Percentiles rank a stretch among this genome's conserved stretches.
phyloP scores from a whole-genome alignment of 1,140 invertebrate genomes.

The Drosophila carrolli region DNA sequence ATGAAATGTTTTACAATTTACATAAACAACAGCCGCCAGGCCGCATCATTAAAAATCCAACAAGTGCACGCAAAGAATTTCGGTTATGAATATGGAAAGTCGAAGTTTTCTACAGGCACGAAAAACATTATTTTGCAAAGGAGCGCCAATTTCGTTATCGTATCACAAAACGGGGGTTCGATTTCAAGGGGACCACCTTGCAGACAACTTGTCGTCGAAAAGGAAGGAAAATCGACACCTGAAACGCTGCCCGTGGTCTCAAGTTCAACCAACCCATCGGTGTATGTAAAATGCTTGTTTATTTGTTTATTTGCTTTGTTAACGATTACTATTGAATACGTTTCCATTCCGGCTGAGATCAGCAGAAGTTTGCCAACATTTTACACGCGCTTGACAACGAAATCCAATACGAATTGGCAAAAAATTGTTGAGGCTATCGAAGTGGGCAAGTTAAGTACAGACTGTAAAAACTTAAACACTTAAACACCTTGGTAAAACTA shows the following conservation, averaged over 20 bases:
- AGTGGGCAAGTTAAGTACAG: conserved; percentile 3
- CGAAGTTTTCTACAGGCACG: neutral
- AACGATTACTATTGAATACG: conserved; percentile 41
- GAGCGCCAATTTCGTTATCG: conserved; percentile 1
- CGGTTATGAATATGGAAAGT: conserved; percentile 29
- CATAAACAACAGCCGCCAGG: conserved; percentile 55
- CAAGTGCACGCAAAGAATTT: conserved; percentile 37
- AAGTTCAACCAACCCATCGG: conserved; percentile 29
- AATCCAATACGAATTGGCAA: conserved; percentile 43
- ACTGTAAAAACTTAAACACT: neutral
- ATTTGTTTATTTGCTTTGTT: conserved; percentile 60
- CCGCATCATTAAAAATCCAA: conserved; percentile 49
- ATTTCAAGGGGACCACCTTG: conserved; percentile 19
- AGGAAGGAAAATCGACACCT: conserved; percentile 64
- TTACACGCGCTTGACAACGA: conserved; percentile 62
- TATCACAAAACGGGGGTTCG: neutral
- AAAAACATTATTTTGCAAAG: conserved; percentile 4
- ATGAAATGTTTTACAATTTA: conserved; percentile 54
- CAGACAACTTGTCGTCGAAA: conserved; percentile 62
- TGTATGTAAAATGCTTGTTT: conserved; percentile 58
- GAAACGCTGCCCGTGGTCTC: conserved; percentile 8
- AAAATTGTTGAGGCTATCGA: neutral
- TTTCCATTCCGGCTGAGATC: conserved; percentile 24
- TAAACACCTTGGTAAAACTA: too few relatives aligned
- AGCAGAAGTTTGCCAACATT: conserved; percentile 44